These are phyloP conservation scores for Heliocidaris tuberculata DNA, from an alignment of 35 echinoderm and acorn worm species.

Conservation along the genomic window DNA sequence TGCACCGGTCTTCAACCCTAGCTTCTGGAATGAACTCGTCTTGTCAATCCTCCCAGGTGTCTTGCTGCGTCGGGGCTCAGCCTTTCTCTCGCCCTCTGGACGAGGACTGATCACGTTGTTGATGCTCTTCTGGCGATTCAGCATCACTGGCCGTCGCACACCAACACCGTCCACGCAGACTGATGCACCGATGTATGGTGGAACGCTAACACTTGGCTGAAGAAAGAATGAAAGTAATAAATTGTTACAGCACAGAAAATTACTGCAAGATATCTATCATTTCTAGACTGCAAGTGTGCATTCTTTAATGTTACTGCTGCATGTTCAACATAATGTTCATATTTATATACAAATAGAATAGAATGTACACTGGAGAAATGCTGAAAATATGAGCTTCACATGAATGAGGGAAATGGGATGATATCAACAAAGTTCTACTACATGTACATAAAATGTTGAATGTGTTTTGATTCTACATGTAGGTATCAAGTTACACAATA, in stretches of 20 bases:
- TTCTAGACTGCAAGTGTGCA: too few relatives aligned
- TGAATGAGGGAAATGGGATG: too few relatives aligned
- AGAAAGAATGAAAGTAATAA: constrained; percentile 9
- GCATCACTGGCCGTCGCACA: constrained; percentile 64
- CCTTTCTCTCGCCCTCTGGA: neutral
- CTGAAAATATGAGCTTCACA: too few relatives aligned
- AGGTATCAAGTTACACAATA: too few relatives aligned
- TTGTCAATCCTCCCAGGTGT: constrained; percentile 31
- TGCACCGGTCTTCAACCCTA: neutral
- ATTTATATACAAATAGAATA: too few relatives aligned
- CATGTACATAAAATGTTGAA: too few relatives aligned
- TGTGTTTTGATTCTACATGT: too few relatives aligned
- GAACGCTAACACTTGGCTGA: constrained; percentile 65
- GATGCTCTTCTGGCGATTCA: constrained; percentile 76
- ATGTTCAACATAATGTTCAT: too few relatives aligned
- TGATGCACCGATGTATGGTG: constrained; percentile 80
- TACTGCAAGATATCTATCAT: neutral
- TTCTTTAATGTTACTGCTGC: too few relatives aligned
- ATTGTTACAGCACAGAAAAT: neutral
- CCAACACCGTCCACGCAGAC: constrained; percentile 67
- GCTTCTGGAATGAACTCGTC: constrained; percentile 27
- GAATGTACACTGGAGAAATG: too few relatives aligned
- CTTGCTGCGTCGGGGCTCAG: constrained; percentile 36
- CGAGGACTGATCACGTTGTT: constrained; percentile 57
- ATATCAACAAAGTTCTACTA: too few relatives aligned